phyloP scores from a whole-genome alignment of 2,888 invertebrate genomes.

The Callyntrura sp. region DNA sequence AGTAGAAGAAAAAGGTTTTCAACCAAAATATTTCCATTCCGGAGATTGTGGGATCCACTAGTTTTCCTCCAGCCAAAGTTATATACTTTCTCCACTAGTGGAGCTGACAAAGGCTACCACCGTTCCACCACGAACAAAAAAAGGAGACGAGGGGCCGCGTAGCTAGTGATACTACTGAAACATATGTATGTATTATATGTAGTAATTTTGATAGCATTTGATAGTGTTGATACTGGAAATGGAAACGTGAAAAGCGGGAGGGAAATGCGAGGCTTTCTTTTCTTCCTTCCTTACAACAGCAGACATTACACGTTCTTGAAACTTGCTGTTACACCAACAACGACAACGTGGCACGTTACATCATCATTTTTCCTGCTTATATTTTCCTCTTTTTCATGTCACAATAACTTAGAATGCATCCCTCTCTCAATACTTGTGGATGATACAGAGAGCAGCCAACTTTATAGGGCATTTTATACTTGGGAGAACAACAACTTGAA shows the following conservation, averaged over 20 bases:
- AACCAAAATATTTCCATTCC: neutral
- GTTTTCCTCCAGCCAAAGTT: neutral
- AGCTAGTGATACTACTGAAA: too few relatives aligned
- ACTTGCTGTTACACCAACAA: neutral
- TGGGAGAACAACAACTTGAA: conserved; percentile 17
- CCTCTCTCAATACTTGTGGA: neutral
- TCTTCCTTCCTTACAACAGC: conserved; percentile 1
- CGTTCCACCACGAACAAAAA: neutral
- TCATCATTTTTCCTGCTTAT: neutral
- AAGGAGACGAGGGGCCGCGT: conserved; percentile 38
- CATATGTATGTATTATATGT: too few relatives aligned
- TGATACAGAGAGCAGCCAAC: neutral
- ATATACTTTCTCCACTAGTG: neutral
- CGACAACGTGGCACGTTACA: neutral
- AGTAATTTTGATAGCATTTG: conserved; percentile 17
- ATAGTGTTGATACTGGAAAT: conserved; percentile 32
- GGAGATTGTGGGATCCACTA: neutral
- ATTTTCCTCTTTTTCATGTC: neutral
- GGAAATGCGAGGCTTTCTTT: conserved; percentile 67
- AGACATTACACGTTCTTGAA: neutral
- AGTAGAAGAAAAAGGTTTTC: neutral
- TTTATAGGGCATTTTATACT: neutral
- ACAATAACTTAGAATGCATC: neutral
- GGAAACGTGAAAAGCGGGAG: conserved; percentile 40
- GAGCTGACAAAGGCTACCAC: neutral